Conservation (phyloP, 2,113 vertebrate species). For the Haliaeetus leucogaster region DNA sequence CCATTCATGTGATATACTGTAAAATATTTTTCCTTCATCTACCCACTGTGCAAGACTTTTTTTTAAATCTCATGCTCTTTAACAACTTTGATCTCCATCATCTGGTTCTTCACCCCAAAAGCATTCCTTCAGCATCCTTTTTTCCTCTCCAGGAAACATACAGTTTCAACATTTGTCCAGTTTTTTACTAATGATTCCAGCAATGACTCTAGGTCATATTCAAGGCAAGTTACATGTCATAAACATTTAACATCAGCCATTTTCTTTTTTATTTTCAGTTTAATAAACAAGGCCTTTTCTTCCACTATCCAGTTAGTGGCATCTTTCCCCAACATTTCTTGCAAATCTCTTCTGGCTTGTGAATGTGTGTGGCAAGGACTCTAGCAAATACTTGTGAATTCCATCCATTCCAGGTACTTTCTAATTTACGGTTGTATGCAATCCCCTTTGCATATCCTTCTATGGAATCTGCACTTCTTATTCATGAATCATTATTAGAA, state of each 20-base stretch:
- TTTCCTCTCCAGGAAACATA: background rate
- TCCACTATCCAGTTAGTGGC: background rate
- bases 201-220: background rate
- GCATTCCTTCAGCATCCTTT: background rate
- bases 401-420: background rate
- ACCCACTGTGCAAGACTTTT: background rate
- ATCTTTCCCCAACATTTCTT: background rate
- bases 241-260: background rate
- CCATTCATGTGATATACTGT: background rate
- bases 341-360: background rate
- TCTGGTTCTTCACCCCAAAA: background rate
- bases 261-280: background rate
- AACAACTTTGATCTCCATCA: background rate
- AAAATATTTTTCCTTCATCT: background rate
- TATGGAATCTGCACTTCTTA: background rate
- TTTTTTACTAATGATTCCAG: background rate
- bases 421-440: background rate
- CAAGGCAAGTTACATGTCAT: background rate
- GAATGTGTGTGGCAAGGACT: background rate
- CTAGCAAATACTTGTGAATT: background rate
- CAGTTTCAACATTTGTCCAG: background rate
- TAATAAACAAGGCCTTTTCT: background rate
- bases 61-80: background rate
- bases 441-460: background rate
- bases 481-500: background rate